Evolutionary conservation across 2,113 vertebrate genomes (phyloP).

Genomic region (Hypanus sabinus): DNA sequence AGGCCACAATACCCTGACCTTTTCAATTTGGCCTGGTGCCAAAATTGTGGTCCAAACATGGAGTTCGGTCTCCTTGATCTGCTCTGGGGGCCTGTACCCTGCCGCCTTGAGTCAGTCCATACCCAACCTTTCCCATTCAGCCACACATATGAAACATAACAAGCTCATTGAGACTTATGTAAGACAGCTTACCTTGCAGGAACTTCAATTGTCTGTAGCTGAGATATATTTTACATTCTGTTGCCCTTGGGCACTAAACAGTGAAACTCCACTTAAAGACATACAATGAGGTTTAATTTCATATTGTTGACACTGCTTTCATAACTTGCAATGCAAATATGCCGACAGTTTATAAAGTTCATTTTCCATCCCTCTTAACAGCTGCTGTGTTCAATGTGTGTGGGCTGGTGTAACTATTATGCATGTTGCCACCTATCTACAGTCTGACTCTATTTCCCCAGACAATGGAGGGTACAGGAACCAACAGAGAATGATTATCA

Average conservation of each 20-base stretch:
- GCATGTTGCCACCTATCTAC: background rate
- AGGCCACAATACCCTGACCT: too few relatives aligned
- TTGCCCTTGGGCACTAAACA: slow-evolving; percentile 33
- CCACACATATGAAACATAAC: background rate
- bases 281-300: background rate
- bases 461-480: background rate
- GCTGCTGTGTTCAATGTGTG: background rate
- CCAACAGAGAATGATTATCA: background rate
- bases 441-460: background rate
- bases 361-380: background rate
- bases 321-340: background rate
- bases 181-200: background rate
- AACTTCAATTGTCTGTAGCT: background rate
- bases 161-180: background rate
- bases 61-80: too few relatives aligned
- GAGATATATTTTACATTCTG: background rate
- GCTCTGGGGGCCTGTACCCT: too few relatives aligned
- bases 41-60: too few relatives aligned
- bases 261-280: background rate
- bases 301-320: background rate
- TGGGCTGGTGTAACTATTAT: background rate
- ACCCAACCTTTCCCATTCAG: background rate
- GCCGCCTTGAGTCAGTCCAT: too few relatives aligned
- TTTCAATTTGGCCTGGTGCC: too few relatives aligned
- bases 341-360: background rate